Conservation (phyloP, 2,113 vertebrate genomes). For the Nerophis ophidion region DNA sequence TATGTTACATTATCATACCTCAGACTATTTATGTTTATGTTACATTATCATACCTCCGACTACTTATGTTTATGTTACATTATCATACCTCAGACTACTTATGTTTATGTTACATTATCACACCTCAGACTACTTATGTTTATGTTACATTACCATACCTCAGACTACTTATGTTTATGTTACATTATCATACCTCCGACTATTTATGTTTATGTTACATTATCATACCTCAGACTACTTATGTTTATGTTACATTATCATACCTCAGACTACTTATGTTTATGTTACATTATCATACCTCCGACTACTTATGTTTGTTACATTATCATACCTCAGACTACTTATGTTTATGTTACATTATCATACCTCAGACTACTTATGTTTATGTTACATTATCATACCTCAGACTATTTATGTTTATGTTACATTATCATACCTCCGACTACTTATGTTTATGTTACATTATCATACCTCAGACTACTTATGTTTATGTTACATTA, state of each 20-base stretch:
- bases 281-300: slow-evolving; percentile 16
- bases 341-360: slow-evolving; percentile 13
- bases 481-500: slow-evolving; percentile 26
- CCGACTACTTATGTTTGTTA: slow-evolving; percentile 16
- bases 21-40: slow-evolving; percentile 24
- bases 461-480: not conserved
- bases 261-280: slow-evolving; percentile 8
- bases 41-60: not conserved
- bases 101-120: not conserved
- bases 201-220: slow-evolving; percentile 16
- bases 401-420: slow-evolving; percentile 17
- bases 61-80: slow-evolving; percentile 16
- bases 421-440: not conserved
- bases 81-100: not conserved
- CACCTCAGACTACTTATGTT: slow-evolving; percentile 3
- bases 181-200: not conserved
- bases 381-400: slow-evolving; percentile 20
- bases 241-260: slow-evolving; percentile 12
- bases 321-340: not conserved
- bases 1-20: slow-evolving; percentile 7
- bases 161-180: slow-evolving; percentile 24
- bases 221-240: not conserved
- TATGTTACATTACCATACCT: slow-evolving; percentile 6
- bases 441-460: slow-evolving; percentile 14
- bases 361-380: slow-evolving; percentile 6